Evolutionary conservation across 2,888 invertebrate species (phyloP).

Genomic region (Kryphioiulus occultus): DNA sequence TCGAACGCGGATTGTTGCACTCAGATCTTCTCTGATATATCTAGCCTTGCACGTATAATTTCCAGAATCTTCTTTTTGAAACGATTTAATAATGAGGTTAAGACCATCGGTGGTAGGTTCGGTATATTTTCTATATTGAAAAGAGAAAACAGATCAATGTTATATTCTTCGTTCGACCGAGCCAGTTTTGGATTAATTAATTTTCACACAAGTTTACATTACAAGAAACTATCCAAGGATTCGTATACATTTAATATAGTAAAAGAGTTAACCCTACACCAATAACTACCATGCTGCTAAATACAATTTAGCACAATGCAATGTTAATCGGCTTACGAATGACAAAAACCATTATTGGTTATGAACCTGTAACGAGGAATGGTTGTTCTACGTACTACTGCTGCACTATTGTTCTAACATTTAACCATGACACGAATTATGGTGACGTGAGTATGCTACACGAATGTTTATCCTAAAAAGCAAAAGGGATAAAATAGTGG

Average conservation of each 20-base stretch:
- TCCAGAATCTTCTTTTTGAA: constrained; percentile 83
- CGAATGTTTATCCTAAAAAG: constrained; percentile 9
- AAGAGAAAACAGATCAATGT: background rate
- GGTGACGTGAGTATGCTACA: background rate
- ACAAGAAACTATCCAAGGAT: constrained; percentile 13
- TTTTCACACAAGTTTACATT: background rate
- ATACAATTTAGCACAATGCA: constrained; percentile 30
- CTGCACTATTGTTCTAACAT: constrained; percentile 29
- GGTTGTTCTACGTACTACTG: background rate
- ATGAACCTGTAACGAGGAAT: constrained; percentile 6
- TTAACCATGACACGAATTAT: background rate
- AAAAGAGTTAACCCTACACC: constrained; percentile 19
- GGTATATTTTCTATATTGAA: constrained; percentile 49
- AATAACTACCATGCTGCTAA: constrained; percentile 35
- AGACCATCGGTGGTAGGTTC: constrained; percentile 30
- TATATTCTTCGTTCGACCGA: background rate
- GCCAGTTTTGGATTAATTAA: background rate
- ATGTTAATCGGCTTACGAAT: constrained; percentile 9
- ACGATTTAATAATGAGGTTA: constrained; percentile 74
- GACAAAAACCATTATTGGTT: constrained; percentile 20
- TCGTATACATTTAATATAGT: background rate
- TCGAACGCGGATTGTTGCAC: background rate
- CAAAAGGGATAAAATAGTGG: background rate
- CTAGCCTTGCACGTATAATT: constrained; percentile 84
- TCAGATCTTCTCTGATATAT: background rate